phyloP scores from a whole-genome alignment of 2,113 vertebrate genomes.

The Anolis sagrei region DNA sequence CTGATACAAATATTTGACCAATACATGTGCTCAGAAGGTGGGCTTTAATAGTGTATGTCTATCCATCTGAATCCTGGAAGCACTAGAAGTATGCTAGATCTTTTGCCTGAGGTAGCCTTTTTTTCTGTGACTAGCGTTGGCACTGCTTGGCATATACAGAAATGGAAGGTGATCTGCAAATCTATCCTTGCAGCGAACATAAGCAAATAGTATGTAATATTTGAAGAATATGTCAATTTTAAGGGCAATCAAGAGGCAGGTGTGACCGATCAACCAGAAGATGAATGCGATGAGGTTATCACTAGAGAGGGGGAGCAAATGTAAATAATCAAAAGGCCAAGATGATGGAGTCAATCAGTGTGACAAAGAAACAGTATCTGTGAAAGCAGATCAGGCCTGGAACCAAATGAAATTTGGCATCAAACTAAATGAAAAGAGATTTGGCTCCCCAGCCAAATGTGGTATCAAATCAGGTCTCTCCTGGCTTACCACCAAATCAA shows the following conservation, averaged over 20 bases:
- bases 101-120: not conserved
- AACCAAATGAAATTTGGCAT: not conserved
- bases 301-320: not conserved
- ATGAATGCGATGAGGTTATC: not conserved
- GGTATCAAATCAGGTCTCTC: not conserved
- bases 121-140: not conserved
- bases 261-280: not conserved
- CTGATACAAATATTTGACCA: not conserved
- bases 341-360: not conserved
- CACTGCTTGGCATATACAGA: slow-evolving; percentile 32
- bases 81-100: not conserved
- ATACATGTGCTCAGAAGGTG: no score
- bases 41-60: not conserved
- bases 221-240: slow-evolving; percentile 11
- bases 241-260: not conserved
- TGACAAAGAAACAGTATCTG: slow-evolving; percentile 6
- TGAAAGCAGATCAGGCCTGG: not conserved
- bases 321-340: not conserved
- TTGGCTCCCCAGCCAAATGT: not conserved
- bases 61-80: not conserved
- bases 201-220: slow-evolving; percentile 6
- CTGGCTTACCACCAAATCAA: not conserved
- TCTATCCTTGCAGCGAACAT: slow-evolving; percentile 19
- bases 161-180: slow-evolving; percentile 43
- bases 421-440: not conserved